Base-by-base conservation (phyloP, 2,888 invertebrate species). In the Amitus sp. region DNA sequence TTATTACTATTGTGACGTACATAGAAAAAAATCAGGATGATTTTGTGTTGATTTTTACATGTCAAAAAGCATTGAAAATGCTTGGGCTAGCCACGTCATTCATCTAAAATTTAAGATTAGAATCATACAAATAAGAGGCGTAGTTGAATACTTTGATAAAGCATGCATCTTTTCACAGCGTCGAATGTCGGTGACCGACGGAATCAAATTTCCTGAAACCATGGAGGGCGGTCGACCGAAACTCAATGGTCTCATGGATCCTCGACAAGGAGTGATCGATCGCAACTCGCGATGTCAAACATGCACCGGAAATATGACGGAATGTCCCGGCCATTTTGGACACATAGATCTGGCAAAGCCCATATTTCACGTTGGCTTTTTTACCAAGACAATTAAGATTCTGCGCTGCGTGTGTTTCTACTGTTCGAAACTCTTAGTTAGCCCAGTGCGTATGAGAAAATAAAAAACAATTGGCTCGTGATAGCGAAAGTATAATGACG, bases 271-370 rank as follows among this genome's bases (percentile, higher is more conserved):
- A 73, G 97, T 97, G 58, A 94, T 98, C 39, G 98, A 99, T 82
- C 87, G 98, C 70, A 91, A 89, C 74, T 94, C 96, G 2, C 87
- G 96, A 60, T 97, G 97, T 77, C 95, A 95, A 82, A 98, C 97
- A 0, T 98, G 97, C 82, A 96, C 97, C 62, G 95, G 98, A 42
- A 97, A 96, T 78, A 95, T 98, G 94, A 94, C 96, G 0, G 98
- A 98, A 82, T 99, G 99, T 82, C 98, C 99, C 1, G 99, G 99
- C 1, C 99, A 99, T 83, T 99, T 99, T 85, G 99, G 98, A 2
- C 99, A 99, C 82, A 93, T 99, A 74, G 98, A 99, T 83, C 85
- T 99, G 68, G 93, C 98, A 0, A 99, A 99, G 82, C 99, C 99
- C 15, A 99, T 99, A 0, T 99, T 95, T 83, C 98, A 99, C 82